A percentile compares a stretch with the other conserved stretches of the same genome.
Evolutionary conservation across 2,113 vertebrate genomes (phyloP).

Genomic region (Anas platyrhynchos): DNA sequence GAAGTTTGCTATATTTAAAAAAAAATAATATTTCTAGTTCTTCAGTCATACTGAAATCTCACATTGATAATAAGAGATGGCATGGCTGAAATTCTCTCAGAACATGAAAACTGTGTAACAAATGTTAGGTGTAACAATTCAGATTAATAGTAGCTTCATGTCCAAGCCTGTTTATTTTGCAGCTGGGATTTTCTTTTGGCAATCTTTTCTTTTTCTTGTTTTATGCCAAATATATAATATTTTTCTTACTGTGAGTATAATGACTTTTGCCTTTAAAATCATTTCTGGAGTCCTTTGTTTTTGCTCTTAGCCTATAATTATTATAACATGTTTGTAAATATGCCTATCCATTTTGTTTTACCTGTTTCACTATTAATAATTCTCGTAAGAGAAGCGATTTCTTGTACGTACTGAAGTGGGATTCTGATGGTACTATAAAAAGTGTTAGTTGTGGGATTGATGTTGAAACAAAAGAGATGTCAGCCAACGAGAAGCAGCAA

Average conservation of each 20-base stretch:
- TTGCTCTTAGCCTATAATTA: neutral
- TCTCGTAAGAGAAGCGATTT: neutral
- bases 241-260: neutral
- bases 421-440: neutral
- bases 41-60: neutral
- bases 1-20: neutral
- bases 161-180: neutral
- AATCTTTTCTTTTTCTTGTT: neutral
- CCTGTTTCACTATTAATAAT: neutral
- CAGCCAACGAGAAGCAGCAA: neutral
- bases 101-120: neutral
- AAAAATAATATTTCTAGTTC: neutral
- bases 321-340: neutral
- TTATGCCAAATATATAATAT: neutral
- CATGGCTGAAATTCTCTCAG: neutral
- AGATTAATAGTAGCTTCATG: neutral
- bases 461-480: neutral
- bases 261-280: neutral
- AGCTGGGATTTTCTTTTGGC: neutral
- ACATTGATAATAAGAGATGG: neutral
- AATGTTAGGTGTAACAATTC: neutral
- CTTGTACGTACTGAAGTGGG: neutral
- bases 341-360: neutral
- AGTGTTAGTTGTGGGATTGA: neutral
- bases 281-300: neutral